These are phyloP conservation scores for Tanytarsus gracilentus DNA, from an alignment of 2,888 invertebrate species.

Conservation along the genomic window DNA sequence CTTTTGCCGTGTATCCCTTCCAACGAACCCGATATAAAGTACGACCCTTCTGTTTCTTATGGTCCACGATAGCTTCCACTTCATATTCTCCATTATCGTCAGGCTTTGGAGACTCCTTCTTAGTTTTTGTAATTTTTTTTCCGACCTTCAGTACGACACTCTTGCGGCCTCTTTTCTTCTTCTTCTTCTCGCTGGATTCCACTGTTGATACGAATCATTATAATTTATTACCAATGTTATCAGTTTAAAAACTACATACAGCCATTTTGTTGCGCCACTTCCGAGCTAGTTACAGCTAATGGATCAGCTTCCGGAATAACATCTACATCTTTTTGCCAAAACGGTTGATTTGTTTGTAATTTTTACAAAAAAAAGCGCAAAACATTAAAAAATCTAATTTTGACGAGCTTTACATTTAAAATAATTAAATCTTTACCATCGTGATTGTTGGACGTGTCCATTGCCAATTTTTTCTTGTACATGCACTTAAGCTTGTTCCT, in stretches of 20 bases:
- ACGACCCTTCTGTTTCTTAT: constrained; percentile 58
- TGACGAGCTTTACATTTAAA: no score
- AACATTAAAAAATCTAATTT: no score
- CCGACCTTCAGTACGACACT: not conserved
- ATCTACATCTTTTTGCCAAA: not conserved
- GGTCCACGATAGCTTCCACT: constrained; percentile 58
- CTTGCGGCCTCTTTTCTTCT: not conserved
- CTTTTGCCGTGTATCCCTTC: constrained; percentile 63
- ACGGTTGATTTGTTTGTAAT: not conserved
- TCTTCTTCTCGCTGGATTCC: not conserved
- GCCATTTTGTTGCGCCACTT: not conserved
- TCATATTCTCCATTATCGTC: constrained; percentile 22
- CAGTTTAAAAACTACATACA: not conserved
- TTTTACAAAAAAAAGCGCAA: not conserved
- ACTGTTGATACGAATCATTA: not conserved
- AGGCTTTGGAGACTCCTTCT: not conserved
- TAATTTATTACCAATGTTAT: not conserved
- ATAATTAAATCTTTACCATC: not conserved
- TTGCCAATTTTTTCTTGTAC: constrained; percentile 23
- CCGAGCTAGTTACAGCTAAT: not conserved
- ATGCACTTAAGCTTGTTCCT: no score
- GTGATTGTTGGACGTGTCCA: constrained; percentile 1
- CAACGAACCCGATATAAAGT: constrained; percentile 63
- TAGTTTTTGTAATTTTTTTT: not conserved
- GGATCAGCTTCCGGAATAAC: not conserved